A percentile compares a stretch with the other conserved stretches of the same genome.
Conservation (phyloP, 2,888 invertebrate genomes). For the Sminthurides aquaticus region DNA sequence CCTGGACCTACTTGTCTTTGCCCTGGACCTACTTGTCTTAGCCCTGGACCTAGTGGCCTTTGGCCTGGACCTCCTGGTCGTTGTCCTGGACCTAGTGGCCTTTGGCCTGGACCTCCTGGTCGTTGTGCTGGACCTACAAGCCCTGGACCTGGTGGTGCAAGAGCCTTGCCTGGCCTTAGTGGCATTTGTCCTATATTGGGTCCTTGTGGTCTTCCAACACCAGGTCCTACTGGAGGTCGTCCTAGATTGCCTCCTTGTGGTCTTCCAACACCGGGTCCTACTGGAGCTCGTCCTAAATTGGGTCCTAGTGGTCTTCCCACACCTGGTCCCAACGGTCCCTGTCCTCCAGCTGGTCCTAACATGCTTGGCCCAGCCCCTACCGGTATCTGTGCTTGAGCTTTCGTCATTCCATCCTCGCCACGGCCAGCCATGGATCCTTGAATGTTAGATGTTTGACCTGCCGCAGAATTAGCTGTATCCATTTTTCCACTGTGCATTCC, state of each 20-base stretch:
- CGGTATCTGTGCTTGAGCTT: no score
- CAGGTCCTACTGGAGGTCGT: no score
- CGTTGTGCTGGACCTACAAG: neutral
- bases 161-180: neutral
- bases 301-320: no score
- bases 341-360: no score
- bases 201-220: neutral
- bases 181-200: neutral
- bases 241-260: no score
- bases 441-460: no score
- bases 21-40: neutral
- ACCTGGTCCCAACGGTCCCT: no score
- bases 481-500: no score
- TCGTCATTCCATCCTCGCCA: neutral
- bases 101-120: neutral
- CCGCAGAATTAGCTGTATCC: no score
- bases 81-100: neutral
- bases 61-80: neutral
- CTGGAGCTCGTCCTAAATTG: no score
- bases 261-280: no score
- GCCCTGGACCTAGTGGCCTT: neutral
- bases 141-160: neutral
- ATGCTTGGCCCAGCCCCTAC: no score
- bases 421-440: neutral
- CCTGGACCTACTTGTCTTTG: neutral